phyloP scores from a whole-genome alignment of 2,888 invertebrate genomes.

The Micoletzkya japonica region DNA sequence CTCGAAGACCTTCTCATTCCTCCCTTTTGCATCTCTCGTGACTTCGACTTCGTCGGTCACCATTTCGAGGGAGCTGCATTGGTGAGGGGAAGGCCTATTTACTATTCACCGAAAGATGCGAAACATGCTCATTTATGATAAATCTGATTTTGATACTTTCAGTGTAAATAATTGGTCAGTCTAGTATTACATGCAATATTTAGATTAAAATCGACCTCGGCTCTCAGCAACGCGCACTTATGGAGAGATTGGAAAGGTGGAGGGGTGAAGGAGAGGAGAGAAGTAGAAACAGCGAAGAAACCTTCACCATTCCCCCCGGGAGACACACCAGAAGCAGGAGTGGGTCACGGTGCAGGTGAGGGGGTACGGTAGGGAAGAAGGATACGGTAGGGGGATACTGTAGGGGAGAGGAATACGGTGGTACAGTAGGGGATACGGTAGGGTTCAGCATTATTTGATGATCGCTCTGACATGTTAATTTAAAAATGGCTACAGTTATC shows the following conservation, averaged over 20 bases:
- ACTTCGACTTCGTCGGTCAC: constrained; percentile 37
- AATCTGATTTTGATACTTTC: not conserved
- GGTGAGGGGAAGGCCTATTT: constrained; percentile 2
- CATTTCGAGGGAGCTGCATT: constrained; percentile 38
- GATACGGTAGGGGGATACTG: constrained; percentile 10
- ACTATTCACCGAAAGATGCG: not conserved
- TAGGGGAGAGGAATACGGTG: not conserved
- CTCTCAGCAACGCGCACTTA: constrained; percentile 32
- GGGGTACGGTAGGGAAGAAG: not conserved
- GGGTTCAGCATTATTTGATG: too few relatives aligned
- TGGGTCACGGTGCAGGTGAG: constrained; percentile 13
- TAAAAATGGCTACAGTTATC: too few relatives aligned
- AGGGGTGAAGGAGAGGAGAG: constrained; percentile 28
- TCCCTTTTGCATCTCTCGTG: constrained; percentile 39
- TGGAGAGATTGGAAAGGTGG: constrained; percentile 35
- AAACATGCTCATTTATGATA: too few relatives aligned
- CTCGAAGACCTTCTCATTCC: constrained; percentile 37
- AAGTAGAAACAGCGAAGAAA: constrained; percentile 1
- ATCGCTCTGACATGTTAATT: too few relatives aligned
- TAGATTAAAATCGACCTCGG: constrained; percentile 41
- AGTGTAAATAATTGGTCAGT: not conserved
- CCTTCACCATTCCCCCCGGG: constrained; percentile 19
- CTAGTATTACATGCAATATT: not conserved
- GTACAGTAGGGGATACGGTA: not conserved
- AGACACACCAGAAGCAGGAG: constrained; percentile 19